These are phyloP conservation scores for Pagrus major DNA, from an alignment of 2,113 vertebrate species.

Conservation along the genomic window DNA sequence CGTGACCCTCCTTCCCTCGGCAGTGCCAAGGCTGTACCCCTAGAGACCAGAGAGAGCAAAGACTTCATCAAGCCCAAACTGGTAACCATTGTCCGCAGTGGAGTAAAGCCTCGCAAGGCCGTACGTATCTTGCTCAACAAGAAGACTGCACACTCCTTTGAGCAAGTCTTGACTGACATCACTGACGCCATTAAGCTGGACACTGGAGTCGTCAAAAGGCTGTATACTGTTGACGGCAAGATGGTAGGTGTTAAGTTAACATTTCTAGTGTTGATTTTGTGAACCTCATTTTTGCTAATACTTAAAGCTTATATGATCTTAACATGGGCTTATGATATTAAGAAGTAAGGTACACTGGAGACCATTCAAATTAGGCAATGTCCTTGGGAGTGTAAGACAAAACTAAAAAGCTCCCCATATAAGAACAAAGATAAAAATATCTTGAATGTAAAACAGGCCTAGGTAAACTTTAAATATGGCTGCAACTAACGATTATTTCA, in stretches of 20 bases:
- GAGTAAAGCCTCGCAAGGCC: conserved; percentile 97
- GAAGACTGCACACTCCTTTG: conserved; percentile 98
- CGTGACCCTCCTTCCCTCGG: conserved; percentile 89
- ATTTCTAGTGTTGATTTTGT: not conserved
- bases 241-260: conserved; percentile 85
- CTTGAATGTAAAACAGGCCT: not conserved
- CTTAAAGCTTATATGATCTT: not conserved
- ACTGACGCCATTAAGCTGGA: conserved; percentile 98
- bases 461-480: no score
- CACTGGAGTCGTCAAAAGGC: conserved; percentile 93
- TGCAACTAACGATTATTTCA: no score
- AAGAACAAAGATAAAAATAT: not conserved
- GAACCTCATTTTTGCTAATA: not conserved
- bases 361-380: not conserved
- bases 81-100: conserved; percentile 97
- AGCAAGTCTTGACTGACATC: conserved; percentile 97
- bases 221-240: conserved; percentile 97
- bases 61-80: conserved; percentile 98
- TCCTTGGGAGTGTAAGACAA: not conserved
- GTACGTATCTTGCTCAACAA: conserved; percentile 97
- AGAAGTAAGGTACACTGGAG: not conserved
- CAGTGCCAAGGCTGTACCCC: conserved; percentile 85
- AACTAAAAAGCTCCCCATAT: not conserved
- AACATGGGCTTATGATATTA: not conserved
- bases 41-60: conserved; percentile 90